Conservation (phyloP, 2,888 invertebrate genomes). For the Corythucha ciliata region DNA sequence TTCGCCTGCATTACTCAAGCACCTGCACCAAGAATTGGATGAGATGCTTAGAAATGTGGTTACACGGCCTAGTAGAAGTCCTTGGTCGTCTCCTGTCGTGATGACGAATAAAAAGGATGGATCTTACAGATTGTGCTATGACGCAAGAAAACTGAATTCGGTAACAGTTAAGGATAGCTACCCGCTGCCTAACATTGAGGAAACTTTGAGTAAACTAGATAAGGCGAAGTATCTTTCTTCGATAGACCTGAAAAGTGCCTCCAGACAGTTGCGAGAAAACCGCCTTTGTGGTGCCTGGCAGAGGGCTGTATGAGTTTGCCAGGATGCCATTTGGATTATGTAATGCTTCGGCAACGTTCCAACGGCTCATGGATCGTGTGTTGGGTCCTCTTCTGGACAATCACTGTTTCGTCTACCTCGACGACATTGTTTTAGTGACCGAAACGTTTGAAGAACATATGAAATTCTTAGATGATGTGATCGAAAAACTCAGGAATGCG, state of each 20-base stretch:
- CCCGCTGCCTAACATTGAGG: conserved; percentile 28
- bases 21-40: no score
- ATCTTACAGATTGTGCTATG: conserved; percentile 29
- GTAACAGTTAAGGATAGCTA: conserved; percentile 30
- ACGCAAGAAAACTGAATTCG: conserved; percentile 28
- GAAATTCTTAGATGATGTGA: background rate
- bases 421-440: conserved; percentile 23
- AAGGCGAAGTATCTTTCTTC: conserved; percentile 21
- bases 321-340: no score
- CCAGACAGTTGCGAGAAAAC: no score
- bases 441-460: background rate
- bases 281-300: no score
- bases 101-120: conserved; percentile 32
- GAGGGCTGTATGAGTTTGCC: no score
- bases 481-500: background rate
- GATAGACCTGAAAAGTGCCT: no score
- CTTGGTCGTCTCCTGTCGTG: conserved; percentile 35
- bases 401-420: conserved; percentile 14
- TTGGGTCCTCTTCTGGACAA: background rate
- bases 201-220: conserved; percentile 27
- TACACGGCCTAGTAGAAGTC: conserved; percentile 31
- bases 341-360: background rate
- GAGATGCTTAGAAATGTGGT: conserved; percentile 32
- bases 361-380: background rate
- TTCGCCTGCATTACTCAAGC: conserved; percentile 28